Base-by-base conservation (phyloP, 2,888 invertebrate genomes). In the Iphiclides podalirius region DNA sequence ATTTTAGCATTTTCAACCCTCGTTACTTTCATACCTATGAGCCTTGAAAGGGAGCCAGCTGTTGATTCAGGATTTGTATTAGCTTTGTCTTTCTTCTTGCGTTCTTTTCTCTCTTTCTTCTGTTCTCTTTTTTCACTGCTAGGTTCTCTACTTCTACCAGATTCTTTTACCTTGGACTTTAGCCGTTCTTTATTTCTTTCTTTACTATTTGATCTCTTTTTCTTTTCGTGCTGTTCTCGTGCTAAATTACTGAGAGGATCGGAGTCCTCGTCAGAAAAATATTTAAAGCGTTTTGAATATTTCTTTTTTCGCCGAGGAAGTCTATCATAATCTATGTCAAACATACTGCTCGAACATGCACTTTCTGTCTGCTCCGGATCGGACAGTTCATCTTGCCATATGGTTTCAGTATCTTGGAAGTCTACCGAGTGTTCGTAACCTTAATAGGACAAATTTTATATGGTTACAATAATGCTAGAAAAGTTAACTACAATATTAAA, bases 391-490 rank as follows among this genome's bases (percentile, higher is more conserved):
- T 74, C 69, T 47, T 77, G 61, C 77, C 78, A 82, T 31, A 77
- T 69, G 11, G 75, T 73, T 58, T 80, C 81, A 2, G 76, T 73
- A 28, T 81, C 83, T 52, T 76, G 80, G 3, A 74, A 60, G 55
- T 84, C 83, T 26, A 89, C 75, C 39, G 83, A 70, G 53, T 89
- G 87, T 61, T 89, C 89, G 51, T 89, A 89, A 51, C 89, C 89
- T 89, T 66, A 4, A 48, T 47, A 49, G 15, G 46, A 58, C 56
- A 47, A 47, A 47, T 20, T 13, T 28, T n/a, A 26, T 8, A 23
- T 11, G 6, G 1, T 31, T 31, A 31, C 8, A 31, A 31, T 3
- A 31, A 26, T 8, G 6, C 6, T 20, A 4, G 3, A 20, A 4
- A 20, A 20, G 3, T 6, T 6, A 4, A 4, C 6, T 20, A 6